Conservation (phyloP, 2,797 vertebrate species). For the Coreius guichenoti region DNA sequence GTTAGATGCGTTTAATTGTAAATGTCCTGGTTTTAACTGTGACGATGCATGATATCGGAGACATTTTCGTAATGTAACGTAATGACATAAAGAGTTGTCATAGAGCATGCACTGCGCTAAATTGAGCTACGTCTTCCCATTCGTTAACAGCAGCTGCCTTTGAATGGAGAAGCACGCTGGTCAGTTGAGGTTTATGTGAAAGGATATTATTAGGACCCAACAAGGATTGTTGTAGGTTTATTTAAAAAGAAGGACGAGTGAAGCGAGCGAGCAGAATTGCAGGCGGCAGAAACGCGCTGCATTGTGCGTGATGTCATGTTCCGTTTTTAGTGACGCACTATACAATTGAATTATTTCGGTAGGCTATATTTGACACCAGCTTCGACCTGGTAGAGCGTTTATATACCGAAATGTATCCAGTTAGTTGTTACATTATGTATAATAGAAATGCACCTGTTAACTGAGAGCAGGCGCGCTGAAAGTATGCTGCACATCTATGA, state of each 20-base stretch:
- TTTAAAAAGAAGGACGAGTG: neutral
- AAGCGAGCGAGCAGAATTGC: neutral
- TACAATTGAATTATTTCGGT: neutral
- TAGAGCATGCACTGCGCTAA: slow-evolving; percentile 9
- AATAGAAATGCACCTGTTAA: slow-evolving; percentile 57
- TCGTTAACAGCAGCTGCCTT: neutral
- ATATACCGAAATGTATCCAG: neutral
- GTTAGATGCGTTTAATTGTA: neutral
- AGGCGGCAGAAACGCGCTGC: slow-evolving; percentile 23
- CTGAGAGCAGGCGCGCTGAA: slow-evolving; percentile 10
- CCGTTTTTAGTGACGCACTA: slow-evolving; percentile 43
- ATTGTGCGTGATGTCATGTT: slow-evolving; percentile 56
- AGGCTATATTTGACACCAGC: neutral
- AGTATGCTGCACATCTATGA: neutral
- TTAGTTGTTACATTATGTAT: neutral
- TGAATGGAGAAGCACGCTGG: neutral
- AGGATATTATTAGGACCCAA: neutral
- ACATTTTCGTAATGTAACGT: neutral
- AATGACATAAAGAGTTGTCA: neutral
- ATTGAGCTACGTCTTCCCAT: neutral
- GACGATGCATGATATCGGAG: neutral
- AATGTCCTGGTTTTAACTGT: neutral
- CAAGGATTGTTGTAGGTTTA: neutral
- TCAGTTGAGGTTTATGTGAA: neutral
- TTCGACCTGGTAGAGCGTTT: neutral